Base-by-base conservation (phyloP, 2,797 vertebrate genomes). In the Schizopygopsis malacanthus region DNA sequence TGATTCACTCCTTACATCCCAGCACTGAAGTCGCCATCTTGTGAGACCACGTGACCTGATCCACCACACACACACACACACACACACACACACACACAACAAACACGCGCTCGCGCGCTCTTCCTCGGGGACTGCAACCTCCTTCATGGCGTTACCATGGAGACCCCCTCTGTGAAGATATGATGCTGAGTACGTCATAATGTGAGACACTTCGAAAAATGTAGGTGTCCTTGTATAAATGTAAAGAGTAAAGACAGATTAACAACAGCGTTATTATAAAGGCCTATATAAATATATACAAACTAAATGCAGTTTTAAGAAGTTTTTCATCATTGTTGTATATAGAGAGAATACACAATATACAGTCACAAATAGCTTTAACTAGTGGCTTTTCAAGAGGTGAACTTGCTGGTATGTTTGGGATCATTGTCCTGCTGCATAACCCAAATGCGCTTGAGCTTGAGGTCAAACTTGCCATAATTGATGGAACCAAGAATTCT, bases 1-100 rank as follows among this genome's bases (percentile, higher is more conserved):
- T 61, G 85, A 89, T 86, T 91, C 85, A 89, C 71, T 86, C 75
- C 52, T 81, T 79, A 88, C 86, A 88, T 88, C 89, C 82, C 84
- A 81, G 85, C 43, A 84, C 71, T 5, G 87, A 63, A 75, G 90
- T 85, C 91, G 92, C 92, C 92, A 93, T 93, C 90, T 92, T 93
- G 88, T 89, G 81, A 83, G 72, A 90, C 63, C 92, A 92, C 92
- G 84, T 92, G 92, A 93, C 89, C 90, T 50, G 81, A 75, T 67
- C 78, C 28, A 28, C 28, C 28, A 28, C 28, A 28, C 28, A 28
- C 28, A 28, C 28, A 33, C 2, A 33, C 28, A 33, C 28, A 33
- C 28, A 33, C 28, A 33, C 28, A 28, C 28, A 28, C 28, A 28
- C 28, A 28, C 28, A 28, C 78, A 63, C 22, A 50, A 28, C 11